phyloP scores from a whole-genome alignment of 2,888 invertebrate genomes.

The Lysandra coridon region DNA sequence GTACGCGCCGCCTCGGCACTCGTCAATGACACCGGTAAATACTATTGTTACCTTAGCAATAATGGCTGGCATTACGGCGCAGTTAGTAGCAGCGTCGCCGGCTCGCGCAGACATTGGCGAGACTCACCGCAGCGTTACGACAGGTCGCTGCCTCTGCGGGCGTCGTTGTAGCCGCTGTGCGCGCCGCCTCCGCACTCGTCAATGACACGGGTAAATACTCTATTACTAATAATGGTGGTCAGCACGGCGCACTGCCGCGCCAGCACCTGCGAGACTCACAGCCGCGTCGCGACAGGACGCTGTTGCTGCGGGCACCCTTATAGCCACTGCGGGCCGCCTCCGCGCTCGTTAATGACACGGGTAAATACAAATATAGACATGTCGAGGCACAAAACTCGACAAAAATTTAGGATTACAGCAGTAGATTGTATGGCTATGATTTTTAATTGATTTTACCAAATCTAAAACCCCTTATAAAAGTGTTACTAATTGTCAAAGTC shows the following conservation, averaged over 20 bases:
- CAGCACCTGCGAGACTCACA: conserved; percentile 89
- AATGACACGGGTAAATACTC: conserved; percentile 86
- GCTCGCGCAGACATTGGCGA: conserved; percentile 95
- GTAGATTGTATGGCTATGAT: no score
- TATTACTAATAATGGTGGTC: conserved; percentile 85
- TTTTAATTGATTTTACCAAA: no score
- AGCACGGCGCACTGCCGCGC: conserved; percentile 97
- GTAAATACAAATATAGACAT: conserved; percentile 58
- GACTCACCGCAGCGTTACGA: conserved; percentile 91
- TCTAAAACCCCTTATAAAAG: no score
- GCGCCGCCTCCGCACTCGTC: conserved; percentile 91
- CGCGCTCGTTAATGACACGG: conserved; percentile 90
- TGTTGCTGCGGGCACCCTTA: conserved; percentile 93
- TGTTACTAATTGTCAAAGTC: no score
- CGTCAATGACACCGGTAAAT: conserved; percentile 88
- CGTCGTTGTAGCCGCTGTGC: conserved; percentile 95
- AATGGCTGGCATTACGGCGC: conserved; percentile 97
- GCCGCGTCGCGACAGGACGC: conserved; percentile 94
- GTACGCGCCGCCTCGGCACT: conserved; percentile 94
- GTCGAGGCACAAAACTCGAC: no score
- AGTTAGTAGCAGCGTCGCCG: conserved; percentile 97
- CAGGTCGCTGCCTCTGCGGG: conserved; percentile 95
- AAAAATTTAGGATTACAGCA: no score
- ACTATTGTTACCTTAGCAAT: no score
- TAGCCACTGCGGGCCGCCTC: conserved; percentile 96